phyloP scores from a whole-genome alignment of 2,113 vertebrate genomes.

The Nothobranchius furzeri region DNA sequence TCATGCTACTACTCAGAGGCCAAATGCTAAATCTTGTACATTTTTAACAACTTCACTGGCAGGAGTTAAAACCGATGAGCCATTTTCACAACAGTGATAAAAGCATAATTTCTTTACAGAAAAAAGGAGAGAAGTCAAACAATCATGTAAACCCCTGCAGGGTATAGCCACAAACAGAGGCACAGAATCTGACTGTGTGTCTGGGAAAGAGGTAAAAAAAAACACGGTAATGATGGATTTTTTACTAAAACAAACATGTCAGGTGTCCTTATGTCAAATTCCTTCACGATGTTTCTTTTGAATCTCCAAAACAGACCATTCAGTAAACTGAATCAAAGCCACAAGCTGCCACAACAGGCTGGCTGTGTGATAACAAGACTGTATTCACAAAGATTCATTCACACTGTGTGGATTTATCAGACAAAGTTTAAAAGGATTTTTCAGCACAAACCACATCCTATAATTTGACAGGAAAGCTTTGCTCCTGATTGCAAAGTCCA shows the following conservation, averaged over 20 bases:
- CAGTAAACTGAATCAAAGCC: slow-evolving; percentile 51
- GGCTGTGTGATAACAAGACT: slow-evolving; percentile 57
- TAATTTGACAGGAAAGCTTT: slow-evolving; percentile 55
- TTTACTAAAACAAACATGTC: slow-evolving; percentile 37
- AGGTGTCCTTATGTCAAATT: slow-evolving; percentile 37
- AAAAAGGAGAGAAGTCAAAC: too few relatives aligned
- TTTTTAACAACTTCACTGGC: too few relatives aligned
- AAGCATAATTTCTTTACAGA: too few relatives aligned
- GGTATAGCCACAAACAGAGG: too few relatives aligned
- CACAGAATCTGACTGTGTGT: neutral
- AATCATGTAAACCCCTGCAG: too few relatives aligned
- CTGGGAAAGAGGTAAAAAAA: neutral
- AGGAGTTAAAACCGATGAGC: too few relatives aligned
- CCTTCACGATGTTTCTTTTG: slow-evolving; percentile 36
- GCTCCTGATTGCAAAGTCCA: slow-evolving; percentile 29
- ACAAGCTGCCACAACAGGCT: slow-evolving; percentile 38
- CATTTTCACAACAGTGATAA: too few relatives aligned
- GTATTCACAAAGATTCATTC: slow-evolving; percentile 47
- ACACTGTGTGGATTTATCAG: slow-evolving; percentile 61
- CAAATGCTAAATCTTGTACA: too few relatives aligned
- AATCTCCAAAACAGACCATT: slow-evolving; percentile 29
- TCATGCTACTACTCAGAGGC: too few relatives aligned
- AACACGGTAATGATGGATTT: slow-evolving; percentile 31
- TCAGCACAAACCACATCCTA: slow-evolving; percentile 63
- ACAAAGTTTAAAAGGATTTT: slow-evolving; percentile 41